Percentiles rank a stretch among this genome's conserved stretches.
Evolutionary conservation across 2,888 invertebrate species (phyloP).

Genomic region (Metopia argyrocephala): DNA sequence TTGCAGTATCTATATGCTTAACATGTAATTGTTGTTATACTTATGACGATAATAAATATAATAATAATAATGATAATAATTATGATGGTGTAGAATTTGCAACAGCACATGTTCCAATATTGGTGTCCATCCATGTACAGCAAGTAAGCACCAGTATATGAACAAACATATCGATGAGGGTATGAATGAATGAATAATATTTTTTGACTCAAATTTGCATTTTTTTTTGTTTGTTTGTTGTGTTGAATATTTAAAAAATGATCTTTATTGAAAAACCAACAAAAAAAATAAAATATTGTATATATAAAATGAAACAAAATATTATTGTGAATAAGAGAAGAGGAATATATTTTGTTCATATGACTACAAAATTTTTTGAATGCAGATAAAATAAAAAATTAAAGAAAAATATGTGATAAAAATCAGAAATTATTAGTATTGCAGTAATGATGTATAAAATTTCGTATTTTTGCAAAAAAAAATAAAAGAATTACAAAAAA

Average conservation of each 20-base stretch:
- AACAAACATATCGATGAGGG: background rate
- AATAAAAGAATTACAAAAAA: background rate
- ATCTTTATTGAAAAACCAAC: conserved; percentile 54
- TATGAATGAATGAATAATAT: conserved; percentile 50
- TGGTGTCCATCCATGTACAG: conserved; percentile 11
- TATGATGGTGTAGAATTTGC: conserved; percentile 74
- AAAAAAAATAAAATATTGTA: conserved; percentile 33
- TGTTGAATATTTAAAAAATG: background rate
- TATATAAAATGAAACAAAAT: conserved; percentile 35
- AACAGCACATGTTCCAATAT: conserved; percentile 67
- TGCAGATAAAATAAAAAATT: conserved; percentile 20
- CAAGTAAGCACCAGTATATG: background rate
- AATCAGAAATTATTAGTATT: conserved; percentile 49
- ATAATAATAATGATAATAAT: conserved; percentile 70
- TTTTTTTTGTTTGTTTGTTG: conserved; percentile 30
- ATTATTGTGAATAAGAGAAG: conserved; percentile 1
- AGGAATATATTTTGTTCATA: background rate
- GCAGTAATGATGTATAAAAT: conserved; percentile 37
- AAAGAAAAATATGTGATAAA: conserved; percentile 43
- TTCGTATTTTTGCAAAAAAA: conserved; percentile 32
- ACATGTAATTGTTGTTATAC: conserved; percentile 17
- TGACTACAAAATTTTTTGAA: conserved; percentile 34
- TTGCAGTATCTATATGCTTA: conserved; percentile 17
- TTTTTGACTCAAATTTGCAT: conserved; percentile 57
- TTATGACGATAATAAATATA: conserved; percentile 44